Conservation (phyloP, 2,113 vertebrate species). For the Pyxicephalus adspersus region DNA sequence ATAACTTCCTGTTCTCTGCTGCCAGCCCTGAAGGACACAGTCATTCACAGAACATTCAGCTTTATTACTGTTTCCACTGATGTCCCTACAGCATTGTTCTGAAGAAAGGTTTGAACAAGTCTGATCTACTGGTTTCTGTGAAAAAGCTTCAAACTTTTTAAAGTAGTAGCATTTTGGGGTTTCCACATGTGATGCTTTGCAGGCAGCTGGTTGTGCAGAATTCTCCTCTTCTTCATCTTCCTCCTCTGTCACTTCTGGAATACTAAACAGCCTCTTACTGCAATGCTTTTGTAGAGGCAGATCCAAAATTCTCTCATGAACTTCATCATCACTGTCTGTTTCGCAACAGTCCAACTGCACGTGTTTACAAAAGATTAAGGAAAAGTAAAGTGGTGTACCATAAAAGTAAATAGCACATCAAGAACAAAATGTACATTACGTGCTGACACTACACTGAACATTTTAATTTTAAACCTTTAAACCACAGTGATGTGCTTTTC, state of each 20-base stretch:
- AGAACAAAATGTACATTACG: constrained; percentile 52
- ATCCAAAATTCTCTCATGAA: constrained; percentile 88
- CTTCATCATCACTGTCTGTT: constrained; percentile 92
- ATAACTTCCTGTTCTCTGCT: constrained; percentile 57
- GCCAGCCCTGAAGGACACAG: constrained; percentile 41
- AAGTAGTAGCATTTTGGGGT: background rate
- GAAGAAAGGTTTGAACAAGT: background rate
- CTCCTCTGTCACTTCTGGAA: constrained; percentile 88
- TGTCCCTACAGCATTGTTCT: constrained; percentile 3
- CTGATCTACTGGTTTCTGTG: constrained; percentile 32
- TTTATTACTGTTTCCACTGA: constrained; percentile 32
- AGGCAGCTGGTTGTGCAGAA: constrained; percentile 45
- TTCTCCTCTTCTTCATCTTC: constrained; percentile 77
- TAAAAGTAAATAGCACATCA: constrained; percentile 60
- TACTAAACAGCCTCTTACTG: constrained; percentile 88
- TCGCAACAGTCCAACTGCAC: constrained; percentile 77
- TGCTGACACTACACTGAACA: too few species aligned
- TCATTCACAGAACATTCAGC: background rate
- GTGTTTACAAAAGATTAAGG: constrained; percentile 58
- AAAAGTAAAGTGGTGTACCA: constrained; percentile 54
- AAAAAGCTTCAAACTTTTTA: constrained; percentile 17
- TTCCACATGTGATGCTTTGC: constrained; percentile 39
- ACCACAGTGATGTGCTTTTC: too few species aligned
- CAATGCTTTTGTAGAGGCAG: constrained; percentile 78
- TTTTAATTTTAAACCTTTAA: too few species aligned